phyloP scores from a whole-genome alignment of 2,797 vertebrate genomes.

The Coluber constrictor region DNA sequence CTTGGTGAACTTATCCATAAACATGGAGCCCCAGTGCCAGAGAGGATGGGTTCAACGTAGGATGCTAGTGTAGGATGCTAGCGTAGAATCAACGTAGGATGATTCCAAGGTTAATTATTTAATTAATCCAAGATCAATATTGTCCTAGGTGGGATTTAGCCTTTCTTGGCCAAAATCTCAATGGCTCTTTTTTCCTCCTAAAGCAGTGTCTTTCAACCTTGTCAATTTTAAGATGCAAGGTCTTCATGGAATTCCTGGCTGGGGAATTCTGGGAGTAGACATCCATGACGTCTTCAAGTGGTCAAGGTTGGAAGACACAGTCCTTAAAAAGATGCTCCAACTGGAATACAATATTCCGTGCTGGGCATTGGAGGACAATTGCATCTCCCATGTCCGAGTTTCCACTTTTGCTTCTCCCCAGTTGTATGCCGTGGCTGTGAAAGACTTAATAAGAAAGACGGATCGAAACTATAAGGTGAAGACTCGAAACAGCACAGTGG shows the following conservation, averaged over 20 bases:
- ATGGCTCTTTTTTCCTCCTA: background rate
- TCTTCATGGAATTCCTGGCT: background rate
- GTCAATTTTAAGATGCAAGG: background rate
- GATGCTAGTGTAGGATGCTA: background rate
- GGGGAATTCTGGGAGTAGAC: background rate
- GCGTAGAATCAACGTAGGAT: background rate
- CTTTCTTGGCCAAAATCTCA: background rate
- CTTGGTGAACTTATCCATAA: background rate
- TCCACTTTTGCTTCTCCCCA: conserved; percentile 49
- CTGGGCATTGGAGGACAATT: background rate
- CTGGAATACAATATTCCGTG: background rate
- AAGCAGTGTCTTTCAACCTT: background rate
- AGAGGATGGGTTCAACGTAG: background rate
- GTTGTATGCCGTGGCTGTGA: conserved; percentile 86
- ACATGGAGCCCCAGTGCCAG: background rate
- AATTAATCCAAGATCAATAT: background rate
- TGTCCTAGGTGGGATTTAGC: background rate
- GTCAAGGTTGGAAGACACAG: background rate
- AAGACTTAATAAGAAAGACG: conserved; percentile 84
- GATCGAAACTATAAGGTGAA: conserved; percentile 89
- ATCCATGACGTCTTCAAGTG: background rate
- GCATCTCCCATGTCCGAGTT: background rate
- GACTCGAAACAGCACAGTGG: conserved; percentile 88
- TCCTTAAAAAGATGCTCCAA: background rate
- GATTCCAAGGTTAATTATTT: background rate